Evolutionary conservation across 2,113 vertebrate genomes (phyloP).

Genomic region (Dryoscopus gambensis): DNA sequence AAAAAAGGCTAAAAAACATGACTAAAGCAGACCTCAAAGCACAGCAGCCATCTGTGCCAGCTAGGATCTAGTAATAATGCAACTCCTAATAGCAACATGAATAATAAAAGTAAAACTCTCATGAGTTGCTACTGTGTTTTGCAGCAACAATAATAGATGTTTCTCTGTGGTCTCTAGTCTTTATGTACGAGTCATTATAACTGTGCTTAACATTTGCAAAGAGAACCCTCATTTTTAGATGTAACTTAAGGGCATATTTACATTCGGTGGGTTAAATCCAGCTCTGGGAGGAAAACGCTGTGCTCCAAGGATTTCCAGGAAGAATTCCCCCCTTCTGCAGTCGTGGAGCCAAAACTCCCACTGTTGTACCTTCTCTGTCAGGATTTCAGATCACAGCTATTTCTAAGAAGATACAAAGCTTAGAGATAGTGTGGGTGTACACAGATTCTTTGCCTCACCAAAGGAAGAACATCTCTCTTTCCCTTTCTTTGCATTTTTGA

Average conservation of each 20-base stretch:
- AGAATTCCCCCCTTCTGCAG: neutral
- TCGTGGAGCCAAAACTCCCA: neutral
- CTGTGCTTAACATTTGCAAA: slow-evolving; percentile 41
- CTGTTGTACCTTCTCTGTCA: neutral
- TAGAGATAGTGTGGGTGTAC: neutral
- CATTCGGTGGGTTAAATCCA: neutral
- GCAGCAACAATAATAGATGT: slow-evolving; percentile 43
- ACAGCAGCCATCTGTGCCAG: slow-evolving; percentile 61
- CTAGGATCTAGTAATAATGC: slow-evolving; percentile 63
- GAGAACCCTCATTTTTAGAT: neutral
- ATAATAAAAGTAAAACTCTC: slow-evolving; percentile 67
- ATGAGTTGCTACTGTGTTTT: slow-evolving; percentile 31
- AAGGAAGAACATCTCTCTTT: neutral
- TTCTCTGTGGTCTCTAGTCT: slow-evolving; percentile 59
- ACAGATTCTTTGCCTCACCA: neutral
- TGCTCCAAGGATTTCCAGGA: neutral
- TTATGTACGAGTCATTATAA: slow-evolving; percentile 60
- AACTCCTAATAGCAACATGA: slow-evolving; percentile 62
- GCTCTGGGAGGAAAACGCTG: neutral
- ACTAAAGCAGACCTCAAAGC: slow-evolving; percentile 64
- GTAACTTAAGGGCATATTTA: neutral
- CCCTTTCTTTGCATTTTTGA: neutral
- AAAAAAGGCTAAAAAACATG: slow-evolving; percentile 45
- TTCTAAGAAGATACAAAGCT: neutral
- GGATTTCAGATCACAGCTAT: neutral